Evolutionary conservation across 1,140 invertebrate genomes (phyloP), one percentile per base, ranked within the genome.

Genomic region (Andricus grossulariae): DNA sequence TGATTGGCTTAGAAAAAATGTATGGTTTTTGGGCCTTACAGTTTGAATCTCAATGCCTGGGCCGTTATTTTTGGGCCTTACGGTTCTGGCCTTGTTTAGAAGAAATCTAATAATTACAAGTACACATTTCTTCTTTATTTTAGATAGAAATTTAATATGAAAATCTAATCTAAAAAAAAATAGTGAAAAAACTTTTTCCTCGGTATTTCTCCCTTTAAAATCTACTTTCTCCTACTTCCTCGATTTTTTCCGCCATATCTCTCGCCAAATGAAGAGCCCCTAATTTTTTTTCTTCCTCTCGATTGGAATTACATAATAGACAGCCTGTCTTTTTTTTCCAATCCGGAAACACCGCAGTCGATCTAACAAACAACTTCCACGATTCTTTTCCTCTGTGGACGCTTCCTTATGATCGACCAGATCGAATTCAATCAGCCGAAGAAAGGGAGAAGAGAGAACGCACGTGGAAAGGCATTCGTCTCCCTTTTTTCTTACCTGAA

Each of bases 401-500:
- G 16, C 32, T 66, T 39, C 32, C 13, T 60, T 15, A 21, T 60
- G 57, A 60, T 60, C 57, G 57, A 60, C 57, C 60, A 66, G 25
- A 66, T 66, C 60, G 25, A 66, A 66, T 66, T 66, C 15, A n/a
- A 66, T 25, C 8, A 3, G 13, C 39, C n/a, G 11, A 49, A 25
- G 70, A 32, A 55, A 72, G 50, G 5, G n/a, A 77, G 21, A 21
- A 60, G 66, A 60, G 49, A 74, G 39, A 57, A 74, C 15, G 6
- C 49, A 21, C 32, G n/a, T 12, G 71, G 39, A 16, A 49, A 18
- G n/a, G 19, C n/a, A n/a, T 21, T 15, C 60, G 60, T 21, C 32
- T 45, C 39, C 39, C 39, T 45, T 74, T 79, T 75, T 52, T 50
- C 73, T 74, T 73, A 55, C 51, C 25, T 32, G 57, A 32, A 66